phyloP scores from a whole-genome alignment of 2,113 vertebrate species.

The Pheucticus melanocephalus region DNA sequence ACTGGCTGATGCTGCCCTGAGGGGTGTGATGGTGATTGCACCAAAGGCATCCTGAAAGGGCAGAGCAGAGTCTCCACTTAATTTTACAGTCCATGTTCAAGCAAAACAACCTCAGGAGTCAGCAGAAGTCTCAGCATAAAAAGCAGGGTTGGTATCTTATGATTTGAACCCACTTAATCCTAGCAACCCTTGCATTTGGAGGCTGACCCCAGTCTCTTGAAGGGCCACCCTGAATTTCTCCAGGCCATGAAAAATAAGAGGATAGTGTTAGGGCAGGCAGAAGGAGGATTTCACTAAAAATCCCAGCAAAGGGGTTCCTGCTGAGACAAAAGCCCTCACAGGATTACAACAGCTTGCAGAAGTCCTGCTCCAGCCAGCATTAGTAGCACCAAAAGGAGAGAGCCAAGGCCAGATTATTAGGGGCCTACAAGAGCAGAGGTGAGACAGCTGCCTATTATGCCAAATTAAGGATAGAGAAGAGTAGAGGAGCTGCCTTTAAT shows the following conservation, averaged over 20 bases:
- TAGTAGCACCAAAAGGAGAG: neutral
- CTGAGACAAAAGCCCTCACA: neutral
- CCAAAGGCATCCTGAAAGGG: neutral
- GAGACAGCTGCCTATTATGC: neutral
- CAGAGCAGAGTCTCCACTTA: neutral
- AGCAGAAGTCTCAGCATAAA: neutral
- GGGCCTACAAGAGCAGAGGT: neutral
- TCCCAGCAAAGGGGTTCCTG: neutral
- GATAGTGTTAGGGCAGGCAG: neutral
- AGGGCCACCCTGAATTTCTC: neutral
- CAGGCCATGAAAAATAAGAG: neutral
- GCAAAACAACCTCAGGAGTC: neutral
- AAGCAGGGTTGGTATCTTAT: neutral
- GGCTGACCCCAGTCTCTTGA: neutral
- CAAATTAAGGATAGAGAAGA: neutral
- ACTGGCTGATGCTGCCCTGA: neutral
- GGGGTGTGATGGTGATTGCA: neutral
- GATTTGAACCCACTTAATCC: neutral
- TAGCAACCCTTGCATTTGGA: neutral
- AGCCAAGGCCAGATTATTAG: neutral
- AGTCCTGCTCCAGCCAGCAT: neutral
- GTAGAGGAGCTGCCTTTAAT: neutral
- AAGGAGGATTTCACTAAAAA: constrained; percentile 5
- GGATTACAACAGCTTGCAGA: neutral
- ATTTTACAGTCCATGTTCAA: neutral